Percentiles rank a stretch among this genome's conserved stretches.
These are phyloP conservation scores for Chitala chitala DNA, from an alignment of 2,113 vertebrate species.

Conservation along the genomic window DNA sequence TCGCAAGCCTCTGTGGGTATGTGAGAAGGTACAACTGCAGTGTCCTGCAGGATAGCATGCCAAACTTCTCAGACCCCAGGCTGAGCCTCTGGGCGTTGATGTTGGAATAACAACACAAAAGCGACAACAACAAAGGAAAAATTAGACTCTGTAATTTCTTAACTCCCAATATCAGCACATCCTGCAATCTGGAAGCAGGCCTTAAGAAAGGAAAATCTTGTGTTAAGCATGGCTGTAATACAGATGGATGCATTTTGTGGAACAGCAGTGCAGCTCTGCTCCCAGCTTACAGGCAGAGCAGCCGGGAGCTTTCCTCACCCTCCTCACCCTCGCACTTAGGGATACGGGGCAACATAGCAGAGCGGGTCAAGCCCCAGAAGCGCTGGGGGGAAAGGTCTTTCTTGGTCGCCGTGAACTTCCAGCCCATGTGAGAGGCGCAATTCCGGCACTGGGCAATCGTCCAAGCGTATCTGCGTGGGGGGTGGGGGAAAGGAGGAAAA, in stretches of 20 bases:
- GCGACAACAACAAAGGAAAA: background rate
- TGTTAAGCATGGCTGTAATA: constrained; percentile 9
- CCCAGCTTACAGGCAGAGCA: constrained; percentile 77
- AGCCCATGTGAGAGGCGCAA: constrained; percentile 89
- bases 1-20: background rate
- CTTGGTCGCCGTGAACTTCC: constrained; percentile 92
- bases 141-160: background rate
- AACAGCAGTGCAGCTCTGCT: background rate
- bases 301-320: constrained; percentile 63
- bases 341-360: constrained; percentile 85
- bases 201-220: background rate
- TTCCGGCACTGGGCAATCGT: constrained; percentile 86
- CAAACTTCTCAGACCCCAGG: constrained; percentile 11
- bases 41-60: constrained; percentile 34
- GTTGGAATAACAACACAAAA: too few relatives aligned
- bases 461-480: constrained; percentile 80
- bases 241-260: background rate
- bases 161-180: background rate
- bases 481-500: background rate
- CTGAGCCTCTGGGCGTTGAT: background rate
- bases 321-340: constrained; percentile 70
- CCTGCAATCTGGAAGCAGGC: constrained; percentile 9
- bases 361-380: constrained; percentile 95
- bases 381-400: constrained; percentile 84
- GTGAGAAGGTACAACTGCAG: constrained; percentile 15